These are phyloP conservation scores for Temnothorax rugatulus DNA, from an alignment of 2,888 invertebrate genomes.

Conservation along the genomic window DNA sequence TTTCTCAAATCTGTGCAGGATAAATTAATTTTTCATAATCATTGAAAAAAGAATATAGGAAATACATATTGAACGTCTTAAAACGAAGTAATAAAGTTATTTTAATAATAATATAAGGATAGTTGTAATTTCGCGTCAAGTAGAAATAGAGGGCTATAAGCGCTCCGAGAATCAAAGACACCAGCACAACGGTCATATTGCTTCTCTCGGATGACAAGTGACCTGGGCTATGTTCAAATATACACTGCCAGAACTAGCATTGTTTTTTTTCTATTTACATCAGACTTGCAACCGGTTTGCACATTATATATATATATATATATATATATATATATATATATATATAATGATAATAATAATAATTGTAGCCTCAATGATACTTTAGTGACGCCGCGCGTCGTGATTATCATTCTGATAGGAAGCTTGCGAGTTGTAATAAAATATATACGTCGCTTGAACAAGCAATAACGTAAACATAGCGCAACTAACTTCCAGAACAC, in stretches of 20 bases:
- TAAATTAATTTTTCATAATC: no score
- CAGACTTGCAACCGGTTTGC: no score
- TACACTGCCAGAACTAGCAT: no score
- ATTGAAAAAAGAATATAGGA: not conserved
- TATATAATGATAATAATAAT: no score
- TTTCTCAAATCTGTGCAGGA: no score
- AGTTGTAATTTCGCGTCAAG: not conserved
- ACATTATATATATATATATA: no score
- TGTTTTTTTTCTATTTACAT: no score
- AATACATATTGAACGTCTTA: not conserved
- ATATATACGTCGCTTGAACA: not conserved
- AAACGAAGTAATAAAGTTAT: not conserved
- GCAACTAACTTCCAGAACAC: not conserved
- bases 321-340: no score
- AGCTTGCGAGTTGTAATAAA: not conserved
- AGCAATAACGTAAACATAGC: not conserved
- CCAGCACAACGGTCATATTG: constrained; percentile 1
- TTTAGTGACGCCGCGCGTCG: not conserved
- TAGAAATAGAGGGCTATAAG: constrained; percentile 10
- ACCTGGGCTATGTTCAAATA: no score
- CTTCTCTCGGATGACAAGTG: not conserved
- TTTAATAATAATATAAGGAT: not conserved
- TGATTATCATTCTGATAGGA: not conserved
- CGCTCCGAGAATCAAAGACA: constrained; percentile 12
- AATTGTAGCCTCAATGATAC: not conserved